Evolutionary conservation across 2,797 vertebrate genomes (phyloP).

Genomic region (Astyanax mexicanus): DNA sequence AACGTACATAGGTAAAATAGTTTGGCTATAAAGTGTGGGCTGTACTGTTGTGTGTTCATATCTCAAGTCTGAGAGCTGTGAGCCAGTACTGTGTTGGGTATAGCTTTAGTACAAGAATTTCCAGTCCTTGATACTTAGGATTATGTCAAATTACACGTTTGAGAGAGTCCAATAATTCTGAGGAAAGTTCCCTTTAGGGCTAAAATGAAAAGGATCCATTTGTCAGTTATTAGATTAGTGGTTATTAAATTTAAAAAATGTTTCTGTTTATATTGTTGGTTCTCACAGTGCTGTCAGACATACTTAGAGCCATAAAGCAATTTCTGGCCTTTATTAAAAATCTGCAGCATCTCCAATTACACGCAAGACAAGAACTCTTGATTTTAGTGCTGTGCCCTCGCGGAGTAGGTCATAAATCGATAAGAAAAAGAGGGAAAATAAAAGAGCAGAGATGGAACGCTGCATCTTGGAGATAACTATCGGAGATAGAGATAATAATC

Average conservation of each 20-base stretch:
- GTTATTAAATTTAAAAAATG: background rate
- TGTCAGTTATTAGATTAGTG: constrained; percentile 9
- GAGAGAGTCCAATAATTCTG: constrained; percentile 12
- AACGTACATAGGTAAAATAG: background rate
- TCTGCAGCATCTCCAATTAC: constrained; percentile 7
- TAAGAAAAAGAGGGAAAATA: background rate
- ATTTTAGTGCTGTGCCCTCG: constrained; percentile 1
- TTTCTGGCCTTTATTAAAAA: constrained; percentile 9
- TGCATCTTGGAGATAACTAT: constrained; percentile 11
- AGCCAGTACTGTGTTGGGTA: background rate
- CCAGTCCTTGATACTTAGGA: too few relatives aligned
- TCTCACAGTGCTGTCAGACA: constrained; percentile 10
- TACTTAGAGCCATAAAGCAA: background rate
- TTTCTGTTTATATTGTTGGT: constrained; percentile 1
- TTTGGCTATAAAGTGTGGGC: background rate
- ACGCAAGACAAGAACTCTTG: background rate
- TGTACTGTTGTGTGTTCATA: background rate
- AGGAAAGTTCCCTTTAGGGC: background rate
- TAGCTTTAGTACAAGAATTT: too few relatives aligned
- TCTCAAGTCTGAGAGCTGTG: constrained; percentile 8
- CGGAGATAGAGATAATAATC: background rate
- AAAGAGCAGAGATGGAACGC: background rate
- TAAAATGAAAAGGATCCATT: constrained; percentile 5
- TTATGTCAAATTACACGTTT: constrained; percentile 22
- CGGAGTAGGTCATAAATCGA: background rate